Conservation (phyloP, 2,113 vertebrate genomes). For the Alectura lathami region DNA sequence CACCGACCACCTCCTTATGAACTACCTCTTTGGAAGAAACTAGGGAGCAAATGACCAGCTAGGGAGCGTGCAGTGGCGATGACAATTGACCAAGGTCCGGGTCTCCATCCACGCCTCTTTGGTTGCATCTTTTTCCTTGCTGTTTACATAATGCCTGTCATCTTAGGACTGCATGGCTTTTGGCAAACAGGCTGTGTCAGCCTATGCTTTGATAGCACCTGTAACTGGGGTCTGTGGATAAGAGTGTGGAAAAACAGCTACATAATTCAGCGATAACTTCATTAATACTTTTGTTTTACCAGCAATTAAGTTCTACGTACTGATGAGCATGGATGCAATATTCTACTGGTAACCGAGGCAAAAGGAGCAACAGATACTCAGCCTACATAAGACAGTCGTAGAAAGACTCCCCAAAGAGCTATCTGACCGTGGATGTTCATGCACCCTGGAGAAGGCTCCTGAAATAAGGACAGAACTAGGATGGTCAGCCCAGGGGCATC, state of each 20-base stretch:
- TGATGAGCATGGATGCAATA: not conserved
- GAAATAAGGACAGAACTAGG: not conserved
- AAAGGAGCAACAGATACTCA: not conserved
- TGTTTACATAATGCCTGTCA: not conserved
- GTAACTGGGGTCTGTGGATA: not conserved
- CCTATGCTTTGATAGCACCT: not conserved
- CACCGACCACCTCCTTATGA: not conserved
- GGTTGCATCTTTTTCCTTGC: not conserved
- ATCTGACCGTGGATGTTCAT: not conserved
- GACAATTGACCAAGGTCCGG: not conserved
- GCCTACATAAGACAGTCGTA: not conserved
- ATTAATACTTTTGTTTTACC: not conserved
- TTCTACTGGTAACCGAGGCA: not conserved
- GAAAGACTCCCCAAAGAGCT: not conserved
- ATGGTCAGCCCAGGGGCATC: not conserved
- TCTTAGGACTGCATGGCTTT: not conserved
- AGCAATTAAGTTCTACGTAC: not conserved
- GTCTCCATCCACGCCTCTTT: not conserved
- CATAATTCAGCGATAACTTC: not conserved
- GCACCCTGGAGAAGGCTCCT: not conserved
- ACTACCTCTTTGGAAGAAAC: not conserved
- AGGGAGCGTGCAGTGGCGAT: not conserved
- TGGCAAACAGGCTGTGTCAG: not conserved
- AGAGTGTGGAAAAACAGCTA: not conserved
- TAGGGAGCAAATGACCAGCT: not conserved